Evolutionary conservation across 2,113 vertebrate genomes (phyloP), one percentile per base, ranked within the genome.

Genomic region (Isurus oxyrinchus): DNA sequence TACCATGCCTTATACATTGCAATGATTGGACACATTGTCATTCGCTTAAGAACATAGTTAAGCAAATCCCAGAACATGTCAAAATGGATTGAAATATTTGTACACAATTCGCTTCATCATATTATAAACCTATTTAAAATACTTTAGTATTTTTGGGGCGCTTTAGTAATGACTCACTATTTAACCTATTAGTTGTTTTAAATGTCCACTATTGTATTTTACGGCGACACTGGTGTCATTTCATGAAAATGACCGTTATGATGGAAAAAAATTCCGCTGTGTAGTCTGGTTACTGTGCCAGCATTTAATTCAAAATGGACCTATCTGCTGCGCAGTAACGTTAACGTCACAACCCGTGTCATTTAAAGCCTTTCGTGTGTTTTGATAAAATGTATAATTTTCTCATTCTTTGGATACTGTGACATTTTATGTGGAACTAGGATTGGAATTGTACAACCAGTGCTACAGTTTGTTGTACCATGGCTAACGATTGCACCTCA

Each of bases 1-100:
- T 95, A 2, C 67, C 25, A 53, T 72, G 67, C 67, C 94, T 95
- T 95, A 72, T 53, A 72, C 31, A 76, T 72, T 95, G 44, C 67
- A 95, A 95, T 95, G 55, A 95, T 95, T 72, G 67, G 66, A 95
- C 67, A 76, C 66, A 72, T 95, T 72, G 94, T 95, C 94, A 95
- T 95, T 69, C 66, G 63, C 63, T 95, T 95, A 76, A 95, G 94
- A 72, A 67, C 61, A 95, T 25, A 67, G 93, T 95, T 67, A 95
- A 95, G 93, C 94, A 95, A 95, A 72, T 44, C 25, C 25, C 53
- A 72, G 94, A 55, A 53, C 67, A 55, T 95, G 94, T 95, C 67
- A 95, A 95, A 94, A 95, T 72, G 25, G 94, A 95, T 72, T 76
- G 67, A 72, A 11, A 72, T 76, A 55, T 35, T 91, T 91, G 88